Base-by-base conservation (phyloP, 2,113 vertebrate genomes). In the Conger conger region DNA sequence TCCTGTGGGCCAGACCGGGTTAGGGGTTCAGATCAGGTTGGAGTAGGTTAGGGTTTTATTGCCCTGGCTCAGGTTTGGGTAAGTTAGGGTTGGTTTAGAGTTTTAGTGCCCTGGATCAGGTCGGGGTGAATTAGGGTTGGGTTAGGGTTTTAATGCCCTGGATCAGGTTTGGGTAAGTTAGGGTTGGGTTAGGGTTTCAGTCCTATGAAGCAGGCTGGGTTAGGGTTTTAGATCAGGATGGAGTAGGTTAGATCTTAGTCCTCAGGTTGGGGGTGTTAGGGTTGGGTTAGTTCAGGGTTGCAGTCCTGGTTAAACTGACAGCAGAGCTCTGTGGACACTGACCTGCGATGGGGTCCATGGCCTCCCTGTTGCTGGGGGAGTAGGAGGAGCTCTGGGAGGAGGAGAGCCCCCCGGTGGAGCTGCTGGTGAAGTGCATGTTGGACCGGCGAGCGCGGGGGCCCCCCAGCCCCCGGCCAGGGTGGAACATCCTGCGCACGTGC, bases 351-450 rank as follows among this genome's bases (percentile, higher is more conserved):
- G 98, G 98, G 94, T 99, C 98, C 98, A 99, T 99, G 87, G 98
- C 95, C 96, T 99, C 98, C 95, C 98, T 97, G 96, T 98, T 99
- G 95, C 98, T 99, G 93, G 98, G 97, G 94, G 98, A 98, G 94
- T 99, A 99, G 0, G 97, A 98, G 93, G 98, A 99, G 95, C 98
- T 99, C 95, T 99, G 98, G 91, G 98, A 98, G 88, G 98, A 97
- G 73, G 98, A 99, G 89, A 99, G 97, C 76, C 97, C 98, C 87
- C 97, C 97, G 82, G 96, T 93, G 89, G 98, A 99, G 94, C 96
- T 97, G 94, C 94, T 99, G 94, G 97, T 99, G 99, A 99, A 99
- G 97, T 99, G 98, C 98, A 99, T 99, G 96, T 99, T 99, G 94
- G 98, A 99, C 93, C 98, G 95, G 88, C 98, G 97, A 79, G 98